Conservation (phyloP, 53 echinoderm and acorn worm genomes). For the Pentamera pediparva region DNA sequence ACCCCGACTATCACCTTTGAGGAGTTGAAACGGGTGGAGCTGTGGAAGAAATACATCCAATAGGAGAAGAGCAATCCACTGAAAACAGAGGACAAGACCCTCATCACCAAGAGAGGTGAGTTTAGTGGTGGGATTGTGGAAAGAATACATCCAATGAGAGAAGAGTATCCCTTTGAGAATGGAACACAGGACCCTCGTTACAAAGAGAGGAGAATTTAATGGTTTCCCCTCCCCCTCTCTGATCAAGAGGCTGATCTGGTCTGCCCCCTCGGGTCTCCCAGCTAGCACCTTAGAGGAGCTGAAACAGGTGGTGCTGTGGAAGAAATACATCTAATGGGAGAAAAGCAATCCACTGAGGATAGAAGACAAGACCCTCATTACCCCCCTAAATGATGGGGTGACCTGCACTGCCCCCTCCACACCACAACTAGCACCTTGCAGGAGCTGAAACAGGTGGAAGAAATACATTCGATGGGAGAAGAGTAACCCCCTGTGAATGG, state of each 20-base stretch:
- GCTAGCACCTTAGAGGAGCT: no score
- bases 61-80: constrained; percentile 95
- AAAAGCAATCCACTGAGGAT: no score
- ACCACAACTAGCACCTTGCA: constrained; percentile 70
- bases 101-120: constrained; percentile 97
- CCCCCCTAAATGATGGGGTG: no score
- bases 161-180: constrained; percentile 87
- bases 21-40: constrained; percentile 82
- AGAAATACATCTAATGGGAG: no score
- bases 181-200: constrained; percentile 91
- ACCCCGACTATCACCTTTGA: constrained; percentile 76
- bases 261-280: constrained; percentile 75
- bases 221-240: no score
- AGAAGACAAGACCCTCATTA: constrained; percentile 91
- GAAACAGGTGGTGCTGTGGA: no score
- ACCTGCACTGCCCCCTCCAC: constrained; percentile 68
- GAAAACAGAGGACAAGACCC: constrained; percentile 90
- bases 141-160: constrained; percentile 96
- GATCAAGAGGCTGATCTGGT: no score
- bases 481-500: constrained; percentile 73
- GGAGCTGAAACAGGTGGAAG: constrained; percentile 79
- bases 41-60: constrained; percentile 97
- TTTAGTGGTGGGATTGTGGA: constrained; percentile 91
- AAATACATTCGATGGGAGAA: constrained; percentile 90
- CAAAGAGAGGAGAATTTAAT: constrained; percentile 87